These are phyloP conservation scores for Diaperis boleti DNA, from an alignment of 2,888 invertebrate species.

Conservation along the genomic window DNA sequence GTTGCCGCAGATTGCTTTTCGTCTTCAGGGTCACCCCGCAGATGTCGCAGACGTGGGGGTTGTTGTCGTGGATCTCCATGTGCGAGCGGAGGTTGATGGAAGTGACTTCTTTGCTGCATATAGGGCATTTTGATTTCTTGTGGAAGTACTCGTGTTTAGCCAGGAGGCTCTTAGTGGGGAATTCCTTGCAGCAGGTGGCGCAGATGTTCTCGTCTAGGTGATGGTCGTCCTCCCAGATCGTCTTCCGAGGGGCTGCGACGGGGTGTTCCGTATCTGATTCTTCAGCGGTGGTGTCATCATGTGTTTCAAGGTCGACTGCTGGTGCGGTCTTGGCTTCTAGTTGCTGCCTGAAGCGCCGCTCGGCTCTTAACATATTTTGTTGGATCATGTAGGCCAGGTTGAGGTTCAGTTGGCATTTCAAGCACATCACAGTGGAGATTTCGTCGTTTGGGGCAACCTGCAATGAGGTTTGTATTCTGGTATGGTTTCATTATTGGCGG, in stretches of 20 bases:
- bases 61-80: constrained; percentile 53
- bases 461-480: constrained; percentile 33
- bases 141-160: constrained; percentile 54
- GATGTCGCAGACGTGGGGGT: constrained; percentile 56
- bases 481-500: no score
- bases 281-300: not conserved
- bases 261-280: not conserved
- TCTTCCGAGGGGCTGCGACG: no score
- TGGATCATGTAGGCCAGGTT: constrained; percentile 53
- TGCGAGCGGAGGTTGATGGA: constrained; percentile 56
- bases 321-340: not conserved
- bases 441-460: constrained; percentile 23
- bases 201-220: constrained; percentile 40
- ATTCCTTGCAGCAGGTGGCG: constrained; percentile 53
- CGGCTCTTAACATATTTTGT: constrained; percentile 49
- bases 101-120: constrained; percentile 55
- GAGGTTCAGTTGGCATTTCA: constrained; percentile 52
- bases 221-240: no score
- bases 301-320: not conserved
- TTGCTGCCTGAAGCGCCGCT: constrained; percentile 34
- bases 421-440: constrained; percentile 43
- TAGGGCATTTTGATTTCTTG: constrained; percentile 56
- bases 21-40: constrained; percentile 53
- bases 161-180: constrained; percentile 52
- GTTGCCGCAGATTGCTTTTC: constrained; percentile 14